phyloP scores from a whole-genome alignment of 2,113 vertebrate genomes.

The Myotis lucifugus region DNA sequence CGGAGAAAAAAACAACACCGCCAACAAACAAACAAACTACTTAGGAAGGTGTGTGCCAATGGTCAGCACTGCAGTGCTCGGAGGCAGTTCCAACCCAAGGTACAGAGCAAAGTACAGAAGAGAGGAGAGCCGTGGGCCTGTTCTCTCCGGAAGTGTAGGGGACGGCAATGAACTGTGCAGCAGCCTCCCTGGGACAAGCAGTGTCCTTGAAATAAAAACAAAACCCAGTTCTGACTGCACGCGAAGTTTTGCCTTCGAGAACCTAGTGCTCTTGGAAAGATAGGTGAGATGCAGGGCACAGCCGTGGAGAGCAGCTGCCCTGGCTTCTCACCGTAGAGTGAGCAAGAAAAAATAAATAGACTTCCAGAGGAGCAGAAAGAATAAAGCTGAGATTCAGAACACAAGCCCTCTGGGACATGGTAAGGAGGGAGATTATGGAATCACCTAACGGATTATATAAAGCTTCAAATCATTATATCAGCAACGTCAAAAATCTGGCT shows the following conservation, averaged over 20 bases:
- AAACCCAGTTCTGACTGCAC: neutral
- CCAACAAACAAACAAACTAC: too few relatives aligned
- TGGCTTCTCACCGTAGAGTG: conserved; percentile 26
- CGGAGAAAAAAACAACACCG: neutral
- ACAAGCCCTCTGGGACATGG: neutral
- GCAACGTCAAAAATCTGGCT: neutral
- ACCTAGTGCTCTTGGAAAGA: neutral
- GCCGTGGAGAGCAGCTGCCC: neutral
- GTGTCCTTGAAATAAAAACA: conserved; percentile 9
- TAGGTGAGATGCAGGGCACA: conserved; percentile 5
- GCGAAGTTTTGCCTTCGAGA: neutral
- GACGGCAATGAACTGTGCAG: neutral
- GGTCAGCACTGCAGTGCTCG: neutral
- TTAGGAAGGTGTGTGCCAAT: neutral
- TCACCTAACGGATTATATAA: conserved; percentile 1
- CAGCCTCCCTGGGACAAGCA: neutral
- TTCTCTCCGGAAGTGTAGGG: neutral
- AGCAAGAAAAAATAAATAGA: conserved; percentile 60
- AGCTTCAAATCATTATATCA: neutral
- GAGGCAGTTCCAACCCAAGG: neutral
- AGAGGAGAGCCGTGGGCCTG: rapidly evolving
- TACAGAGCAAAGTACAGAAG: neutral
- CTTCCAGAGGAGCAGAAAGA: conserved; percentile 31
- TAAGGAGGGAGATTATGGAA: neutral
- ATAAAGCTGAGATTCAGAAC: neutral